Conservation (phyloP, 2,113 vertebrate genomes). For the Stomatorhinus ivindoensis region DNA sequence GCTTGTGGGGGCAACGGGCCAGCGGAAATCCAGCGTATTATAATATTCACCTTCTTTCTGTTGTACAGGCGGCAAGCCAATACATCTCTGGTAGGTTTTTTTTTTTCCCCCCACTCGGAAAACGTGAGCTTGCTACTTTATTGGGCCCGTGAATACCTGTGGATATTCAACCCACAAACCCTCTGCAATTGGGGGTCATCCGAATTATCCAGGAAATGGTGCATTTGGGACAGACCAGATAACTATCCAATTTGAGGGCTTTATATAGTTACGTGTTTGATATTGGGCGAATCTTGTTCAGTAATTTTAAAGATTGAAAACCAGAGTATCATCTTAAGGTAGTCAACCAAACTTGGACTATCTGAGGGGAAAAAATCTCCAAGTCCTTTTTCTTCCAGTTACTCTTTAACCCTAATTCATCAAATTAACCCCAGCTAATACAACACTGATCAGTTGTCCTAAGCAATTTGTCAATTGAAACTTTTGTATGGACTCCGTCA, state of each 20-base stretch:
- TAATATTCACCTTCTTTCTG: not conserved
- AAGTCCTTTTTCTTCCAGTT: not conserved
- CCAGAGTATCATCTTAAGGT: not conserved
- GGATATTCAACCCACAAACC: not conserved
- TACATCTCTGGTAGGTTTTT: not conserved
- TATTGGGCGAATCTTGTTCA: too few relatives aligned
- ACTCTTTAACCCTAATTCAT: not conserved
- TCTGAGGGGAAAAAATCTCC: too few relatives aligned
- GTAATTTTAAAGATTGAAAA: not conserved
- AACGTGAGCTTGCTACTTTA: not conserved
- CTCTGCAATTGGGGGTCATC: not conserved
- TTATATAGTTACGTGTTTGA: not conserved
- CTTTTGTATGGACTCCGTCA: not conserved
- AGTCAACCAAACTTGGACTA: not conserved
- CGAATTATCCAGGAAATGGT: not conserved
- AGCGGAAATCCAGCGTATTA: not conserved
- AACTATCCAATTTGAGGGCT: not conserved
- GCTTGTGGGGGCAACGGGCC: not conserved
- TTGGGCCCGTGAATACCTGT: not conserved
- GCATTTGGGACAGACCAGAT: too few relatives aligned
- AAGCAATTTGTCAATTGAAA: not conserved
- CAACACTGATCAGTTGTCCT: not conserved
- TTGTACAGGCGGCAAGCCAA: not conserved
- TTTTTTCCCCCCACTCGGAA: not conserved
- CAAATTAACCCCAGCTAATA: not conserved